Evolutionary conservation across 2,797 vertebrate species (phyloP).

Genomic region (Epinephelus coioides): DNA sequence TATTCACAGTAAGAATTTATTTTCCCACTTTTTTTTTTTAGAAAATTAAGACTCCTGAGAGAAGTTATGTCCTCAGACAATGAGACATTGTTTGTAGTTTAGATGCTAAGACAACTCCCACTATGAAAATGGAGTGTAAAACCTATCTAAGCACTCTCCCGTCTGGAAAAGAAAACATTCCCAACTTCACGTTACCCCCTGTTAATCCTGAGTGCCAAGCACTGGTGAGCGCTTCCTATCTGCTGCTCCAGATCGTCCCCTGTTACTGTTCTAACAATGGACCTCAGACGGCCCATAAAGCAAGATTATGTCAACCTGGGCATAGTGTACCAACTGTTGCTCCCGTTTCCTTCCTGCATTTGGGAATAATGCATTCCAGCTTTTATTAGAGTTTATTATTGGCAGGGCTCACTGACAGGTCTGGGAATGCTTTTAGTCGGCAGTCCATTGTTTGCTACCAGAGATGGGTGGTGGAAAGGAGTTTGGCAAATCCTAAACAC

Average conservation of each 20-base stretch:
- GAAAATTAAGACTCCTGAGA: constrained; percentile 28
- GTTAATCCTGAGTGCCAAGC: constrained; percentile 67
- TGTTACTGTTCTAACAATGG: constrained; percentile 81
- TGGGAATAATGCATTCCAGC: constrained; percentile 76
- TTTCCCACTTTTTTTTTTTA: constrained; percentile 23
- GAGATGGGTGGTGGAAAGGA: constrained; percentile 56
- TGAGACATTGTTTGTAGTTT: constrained; percentile 62
- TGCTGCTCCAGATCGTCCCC: constrained; percentile 67
- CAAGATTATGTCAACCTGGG: constrained; percentile 73
- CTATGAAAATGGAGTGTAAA: constrained; percentile 45
- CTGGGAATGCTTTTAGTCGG: constrained; percentile 77
- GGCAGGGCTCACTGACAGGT: constrained; percentile 73
- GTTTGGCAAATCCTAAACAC: constrained; percentile 60
- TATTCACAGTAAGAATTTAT: neutral
- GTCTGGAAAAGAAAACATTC: constrained; percentile 67
- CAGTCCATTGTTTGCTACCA: constrained; percentile 68
- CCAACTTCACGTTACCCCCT: constrained; percentile 55
- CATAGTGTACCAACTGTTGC: constrained; percentile 77
- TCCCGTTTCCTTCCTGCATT: constrained; percentile 84
- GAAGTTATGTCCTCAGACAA: constrained; percentile 37
- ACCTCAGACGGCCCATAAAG: constrained; percentile 78
- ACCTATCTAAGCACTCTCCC: constrained; percentile 45
- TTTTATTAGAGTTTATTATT: constrained; percentile 80
- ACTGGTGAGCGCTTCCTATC: constrained; percentile 74
- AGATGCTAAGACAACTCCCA: constrained; percentile 51